Base-by-base conservation (phyloP, 2,888 invertebrate species). In the Athalia rosae region DNA sequence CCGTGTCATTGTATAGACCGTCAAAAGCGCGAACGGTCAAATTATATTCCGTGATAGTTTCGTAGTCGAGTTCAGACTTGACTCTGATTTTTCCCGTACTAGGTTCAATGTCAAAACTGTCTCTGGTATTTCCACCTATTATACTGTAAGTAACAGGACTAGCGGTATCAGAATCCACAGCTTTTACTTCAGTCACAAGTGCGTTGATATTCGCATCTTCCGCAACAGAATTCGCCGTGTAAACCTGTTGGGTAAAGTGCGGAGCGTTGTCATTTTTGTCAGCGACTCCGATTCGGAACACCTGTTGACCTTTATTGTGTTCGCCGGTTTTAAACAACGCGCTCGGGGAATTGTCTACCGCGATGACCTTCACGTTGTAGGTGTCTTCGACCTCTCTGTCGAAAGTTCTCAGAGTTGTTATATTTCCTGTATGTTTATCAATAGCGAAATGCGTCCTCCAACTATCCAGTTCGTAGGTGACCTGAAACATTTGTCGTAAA, bases 251-350 rank as follows among this genome's bases (percentile, higher is more conserved):
- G n/a, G 94, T 94, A 88, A 99, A 99, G 84, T 93, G 93, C 0
- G 99, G 99, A 28, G 94, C 93, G 89, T 99, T 99, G 90, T 99
- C 99, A 89, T 99, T 99, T 87, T 96, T 96, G 90, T 99, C 99
- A 41, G 96, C 97, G 62, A 99, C 98, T 86, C 95, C 95, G 84
- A 99, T 97, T 82, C 95, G 93, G 87, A 98, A 97, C 76, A 95
- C 95, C 90, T 97, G 96, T 83, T 95, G 93, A 3, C 93, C 93
- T 66, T 92, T 92, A 89, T 97, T 97, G 76, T 94, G 96, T 85
- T 94, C 91, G 0, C 92, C 93, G 50, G 91, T 92, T 63, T 91
- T 90, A 73, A 91, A 92, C 58, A 95, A 89, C 48, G 95, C 95
- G 9, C 98, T 98, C 3, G 96, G 95, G 0, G 96, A 95, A 87